Conservation (phyloP, 2,888 invertebrate species). For the Microctonus hyperodae region DNA sequence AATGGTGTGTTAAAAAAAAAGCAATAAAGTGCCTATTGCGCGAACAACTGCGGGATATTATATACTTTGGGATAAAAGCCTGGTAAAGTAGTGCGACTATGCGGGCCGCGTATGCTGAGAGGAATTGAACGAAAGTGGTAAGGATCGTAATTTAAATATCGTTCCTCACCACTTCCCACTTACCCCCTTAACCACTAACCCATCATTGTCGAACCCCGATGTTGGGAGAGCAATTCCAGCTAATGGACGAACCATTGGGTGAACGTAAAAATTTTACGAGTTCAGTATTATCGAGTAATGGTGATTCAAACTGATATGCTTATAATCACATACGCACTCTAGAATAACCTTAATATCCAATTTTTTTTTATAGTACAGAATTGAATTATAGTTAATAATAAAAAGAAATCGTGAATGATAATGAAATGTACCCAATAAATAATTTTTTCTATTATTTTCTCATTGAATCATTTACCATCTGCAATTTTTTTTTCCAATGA, state of each 20-base stretch:
- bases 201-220: slow-evolving; percentile 2
- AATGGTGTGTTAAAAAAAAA: neutral
- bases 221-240: slow-evolving; percentile 40
- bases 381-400: neutral
- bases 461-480: no score
- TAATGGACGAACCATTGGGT: slow-evolving; percentile 37
- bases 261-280: slow-evolving; percentile 44
- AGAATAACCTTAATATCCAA: neutral
- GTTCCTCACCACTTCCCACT: slow-evolving; percentile 1
- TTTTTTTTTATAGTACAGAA: neutral
- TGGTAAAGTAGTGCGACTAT: neutral
- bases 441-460: no score
- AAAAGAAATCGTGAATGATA: no score
- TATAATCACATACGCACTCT: neutral
- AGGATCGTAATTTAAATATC: slow-evolving; percentile 46
- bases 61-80: neutral
- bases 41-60: neutral
- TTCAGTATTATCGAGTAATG: slow-evolving; percentile 33
- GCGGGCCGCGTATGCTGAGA: neutral
- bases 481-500: no score
- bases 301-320: neutral
- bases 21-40: neutral
- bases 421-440: no score
- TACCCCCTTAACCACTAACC: slow-evolving; percentile 12
- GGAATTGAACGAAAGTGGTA: slow-evolving; percentile 15